Conservation (phyloP, 2,888 invertebrate species). For the Dysmachus trigonus region DNA sequence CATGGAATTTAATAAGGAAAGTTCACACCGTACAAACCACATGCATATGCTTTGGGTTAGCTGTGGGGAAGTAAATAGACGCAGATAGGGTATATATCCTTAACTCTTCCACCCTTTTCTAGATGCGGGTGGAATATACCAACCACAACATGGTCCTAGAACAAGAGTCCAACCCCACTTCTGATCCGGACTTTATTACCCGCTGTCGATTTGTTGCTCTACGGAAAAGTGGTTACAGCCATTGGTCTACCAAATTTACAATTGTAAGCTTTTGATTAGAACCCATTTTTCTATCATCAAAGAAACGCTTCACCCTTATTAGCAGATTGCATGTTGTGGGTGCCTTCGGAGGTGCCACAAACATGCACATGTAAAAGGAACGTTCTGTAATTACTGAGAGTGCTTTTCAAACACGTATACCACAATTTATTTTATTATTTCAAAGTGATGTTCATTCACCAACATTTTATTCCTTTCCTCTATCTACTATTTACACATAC, state of each 20-base stretch:
- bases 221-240: background rate
- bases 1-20: background rate
- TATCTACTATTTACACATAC: background rate
- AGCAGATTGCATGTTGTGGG: background rate
- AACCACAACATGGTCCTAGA: background rate
- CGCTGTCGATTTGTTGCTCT: background rate
- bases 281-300: background rate
- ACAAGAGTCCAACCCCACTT: background rate
- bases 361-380: background rate
- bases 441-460: background rate
- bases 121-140: background rate
- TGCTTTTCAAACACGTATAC: background rate
- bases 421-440: background rate
- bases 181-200: background rate
- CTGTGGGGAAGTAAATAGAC: background rate
- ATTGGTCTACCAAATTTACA: background rate
- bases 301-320: background rate
- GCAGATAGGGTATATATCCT: background rate
- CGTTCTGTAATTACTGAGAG: background rate
- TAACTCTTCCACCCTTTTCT: background rate
- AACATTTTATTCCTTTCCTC: background rate
- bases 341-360: background rate
- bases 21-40: constrained; percentile 2
- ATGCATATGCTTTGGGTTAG: background rate
- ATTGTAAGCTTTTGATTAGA: background rate